Evolutionary conservation across 2,888 invertebrate genomes (phyloP), one percentile per base, ranked within the genome.

Genomic region (Philopedon plagiatum): DNA sequence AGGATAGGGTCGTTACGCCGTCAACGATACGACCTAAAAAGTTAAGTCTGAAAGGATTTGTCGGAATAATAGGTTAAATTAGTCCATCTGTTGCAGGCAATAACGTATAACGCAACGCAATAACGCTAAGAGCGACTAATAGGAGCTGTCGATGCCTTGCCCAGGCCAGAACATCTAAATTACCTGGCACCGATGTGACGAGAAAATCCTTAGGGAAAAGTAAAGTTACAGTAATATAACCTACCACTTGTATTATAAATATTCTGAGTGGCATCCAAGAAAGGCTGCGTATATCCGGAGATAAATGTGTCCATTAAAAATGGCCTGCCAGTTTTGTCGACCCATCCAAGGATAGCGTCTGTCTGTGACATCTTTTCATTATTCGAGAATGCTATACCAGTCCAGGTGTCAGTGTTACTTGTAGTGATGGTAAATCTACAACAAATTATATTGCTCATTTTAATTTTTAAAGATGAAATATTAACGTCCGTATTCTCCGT

Each of bases 231-330:
- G 23, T 44, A 15, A 26, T 26, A 26, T 56, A 4, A 9, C 61
- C 49, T 69, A 13, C 95, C 96, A 0, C 89, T 87, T 13, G 89
- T 88, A 81, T 92, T 91, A 77, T 87, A 87, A 57, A 95, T 88
- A 82, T 95, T 93, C 86, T 96, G 96, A 0, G 89, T 88, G 0
- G 86, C 84, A 83, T 95, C 95, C 11, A 94, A 85, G 8, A 91
- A 85, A 0, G 95, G 94, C 7, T 92, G 88, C 1, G 90, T 90
- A 86, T 96, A 96, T 0, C 94, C 94, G 65, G 88, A 88, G 69
- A 96, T 91, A 94, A 94, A 96, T 0, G 94, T 93, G 84, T 97
- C 96, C 93, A 95, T 94, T 19, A 96, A 84, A 86, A 95, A 95
- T 0, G 94, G 92, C 0, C 94, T 88, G 0, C 93, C 94, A 0